Percentiles rank a stretch among this genome's conserved stretches.
These are phyloP conservation scores for Lipophrys pholis DNA, from an alignment of 2,113 vertebrate species.

Conservation along the genomic window DNA sequence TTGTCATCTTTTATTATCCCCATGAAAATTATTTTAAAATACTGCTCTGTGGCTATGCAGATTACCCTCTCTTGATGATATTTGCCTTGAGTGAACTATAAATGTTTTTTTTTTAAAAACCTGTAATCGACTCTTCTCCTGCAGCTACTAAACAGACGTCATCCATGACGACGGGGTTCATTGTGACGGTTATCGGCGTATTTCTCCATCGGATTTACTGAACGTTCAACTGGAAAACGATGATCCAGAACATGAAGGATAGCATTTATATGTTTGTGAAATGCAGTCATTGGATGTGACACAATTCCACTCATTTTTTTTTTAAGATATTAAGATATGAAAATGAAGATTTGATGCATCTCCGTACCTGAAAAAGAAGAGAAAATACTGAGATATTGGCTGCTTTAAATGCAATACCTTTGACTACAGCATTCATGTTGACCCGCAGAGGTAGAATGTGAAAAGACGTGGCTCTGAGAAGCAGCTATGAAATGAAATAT, in stretches of 20 bases:
- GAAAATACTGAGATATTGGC: too few species aligned
- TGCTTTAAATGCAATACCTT: too few species aligned
- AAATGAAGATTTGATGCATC: too few species aligned
- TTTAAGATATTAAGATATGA: too few species aligned
- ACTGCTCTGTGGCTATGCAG: too few species aligned
- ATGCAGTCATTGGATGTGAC: background rate
- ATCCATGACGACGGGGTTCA: slow-evolving; percentile 33
- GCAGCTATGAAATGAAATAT: background rate
- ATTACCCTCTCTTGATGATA: background rate
- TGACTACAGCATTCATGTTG: too few species aligned
- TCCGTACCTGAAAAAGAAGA: too few species aligned
- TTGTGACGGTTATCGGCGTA: slow-evolving; percentile 41
- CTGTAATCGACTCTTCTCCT: background rate
- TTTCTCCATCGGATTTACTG: slow-evolving; percentile 52
- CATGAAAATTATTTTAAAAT: background rate
- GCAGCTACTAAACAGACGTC: slow-evolving; percentile 60
- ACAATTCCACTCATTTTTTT: too few species aligned
- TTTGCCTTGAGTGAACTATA: background rate
- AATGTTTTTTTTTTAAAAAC: background rate
- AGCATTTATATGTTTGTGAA: background rate
- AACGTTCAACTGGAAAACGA: slow-evolving; percentile 13
- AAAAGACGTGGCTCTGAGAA: too few species aligned
- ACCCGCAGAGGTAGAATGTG: too few species aligned
- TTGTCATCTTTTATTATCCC: background rate
- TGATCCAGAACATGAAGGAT: too few species aligned